phyloP scores from a whole-genome alignment of 1,140 invertebrate species.

The Sminthurides bifidus region DNA sequence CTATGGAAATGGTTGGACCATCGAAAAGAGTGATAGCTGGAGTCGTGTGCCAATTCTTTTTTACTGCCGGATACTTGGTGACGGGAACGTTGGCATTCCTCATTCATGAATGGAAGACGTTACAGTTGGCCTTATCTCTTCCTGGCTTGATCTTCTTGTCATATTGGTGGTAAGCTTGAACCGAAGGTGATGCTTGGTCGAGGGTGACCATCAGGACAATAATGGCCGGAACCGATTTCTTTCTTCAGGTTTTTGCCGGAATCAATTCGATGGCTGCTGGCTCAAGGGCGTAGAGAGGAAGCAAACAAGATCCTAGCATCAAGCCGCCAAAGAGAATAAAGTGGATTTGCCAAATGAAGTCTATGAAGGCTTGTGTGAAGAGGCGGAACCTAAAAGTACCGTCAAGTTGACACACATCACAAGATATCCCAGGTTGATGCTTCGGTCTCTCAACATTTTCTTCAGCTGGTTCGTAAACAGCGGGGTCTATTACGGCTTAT shows the following conservation, averaged over 20 bases:
- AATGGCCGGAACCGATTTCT: too few relatives aligned
- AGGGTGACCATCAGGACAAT: too few relatives aligned
- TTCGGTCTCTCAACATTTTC: constrained; percentile 58
- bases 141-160: constrained; percentile 56
- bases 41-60: constrained; percentile 62
- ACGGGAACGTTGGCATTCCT: constrained; percentile 58
- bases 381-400: neutral
- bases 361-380: constrained; percentile 42
- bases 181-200: too few relatives aligned
- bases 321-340: constrained; percentile 55
- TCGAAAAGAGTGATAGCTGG: constrained; percentile 59
- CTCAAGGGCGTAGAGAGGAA: constrained; percentile 57
- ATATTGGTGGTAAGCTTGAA: constrained; percentile 68
- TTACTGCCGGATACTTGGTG: constrained; percentile 60
- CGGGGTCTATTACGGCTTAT: constrained; percentile 67
- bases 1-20: constrained; percentile 70
- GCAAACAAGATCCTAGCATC: constrained; percentile 54
- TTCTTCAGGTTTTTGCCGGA: constrained; percentile 59
- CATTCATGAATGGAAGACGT: constrained; percentile 57
- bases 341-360: constrained; percentile 45
- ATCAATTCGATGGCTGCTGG: constrained; percentile 65
- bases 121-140: constrained; percentile 59
- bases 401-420: constrained; percentile 40
- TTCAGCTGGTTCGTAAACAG: constrained; percentile 62
- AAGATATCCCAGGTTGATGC: constrained; percentile 54